phyloP scores from a whole-genome alignment of 2,797 vertebrate genomes.

The Acanthornis magna region DNA sequence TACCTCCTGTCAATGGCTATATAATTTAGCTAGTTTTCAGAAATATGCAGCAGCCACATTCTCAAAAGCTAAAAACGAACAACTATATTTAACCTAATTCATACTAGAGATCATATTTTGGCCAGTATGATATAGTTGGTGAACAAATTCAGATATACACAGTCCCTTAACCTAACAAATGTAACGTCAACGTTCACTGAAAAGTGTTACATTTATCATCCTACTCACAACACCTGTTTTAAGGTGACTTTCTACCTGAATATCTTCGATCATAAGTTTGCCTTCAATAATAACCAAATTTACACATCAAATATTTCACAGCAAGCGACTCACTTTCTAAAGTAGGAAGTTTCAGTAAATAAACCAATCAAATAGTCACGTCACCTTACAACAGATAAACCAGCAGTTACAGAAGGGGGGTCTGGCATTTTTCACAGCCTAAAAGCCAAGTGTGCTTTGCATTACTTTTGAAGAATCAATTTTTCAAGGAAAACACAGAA shows the following conservation, averaged over 20 bases:
- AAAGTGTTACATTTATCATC: conserved; percentile 76
- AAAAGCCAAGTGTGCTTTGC: conserved; percentile 77
- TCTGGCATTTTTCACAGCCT: conserved; percentile 74
- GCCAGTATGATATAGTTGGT: conserved; percentile 89
- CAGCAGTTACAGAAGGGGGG: conserved; percentile 70
- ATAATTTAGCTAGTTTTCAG: conserved; percentile 90
- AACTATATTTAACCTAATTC: conserved; percentile 90
- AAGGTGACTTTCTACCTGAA: conserved; percentile 88
- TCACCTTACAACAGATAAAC: conserved; percentile 96
- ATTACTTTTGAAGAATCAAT: conserved; percentile 75
- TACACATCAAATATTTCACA: conserved; percentile 86
- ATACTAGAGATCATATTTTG: conserved; percentile 87
- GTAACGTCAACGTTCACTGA: conserved; percentile 75
- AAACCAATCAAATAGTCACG: conserved; percentile 84
- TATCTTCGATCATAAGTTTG: conserved; percentile 82
- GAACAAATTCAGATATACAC: conserved; percentile 85
- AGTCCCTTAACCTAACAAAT: conserved; percentile 77
- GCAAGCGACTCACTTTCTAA: conserved; percentile 84
- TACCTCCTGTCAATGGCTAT: conserved; percentile 92
- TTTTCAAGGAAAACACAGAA: conserved; percentile 67
- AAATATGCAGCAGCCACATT: conserved; percentile 91
- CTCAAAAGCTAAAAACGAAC: conserved; percentile 85
- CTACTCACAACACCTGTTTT: conserved; percentile 86
- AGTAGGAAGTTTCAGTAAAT: conserved; percentile 80
- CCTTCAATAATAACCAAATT: conserved; percentile 82